Evolutionary conservation across 2,797 vertebrate species (phyloP).

Genomic region (Manis crassicaudata): DNA sequence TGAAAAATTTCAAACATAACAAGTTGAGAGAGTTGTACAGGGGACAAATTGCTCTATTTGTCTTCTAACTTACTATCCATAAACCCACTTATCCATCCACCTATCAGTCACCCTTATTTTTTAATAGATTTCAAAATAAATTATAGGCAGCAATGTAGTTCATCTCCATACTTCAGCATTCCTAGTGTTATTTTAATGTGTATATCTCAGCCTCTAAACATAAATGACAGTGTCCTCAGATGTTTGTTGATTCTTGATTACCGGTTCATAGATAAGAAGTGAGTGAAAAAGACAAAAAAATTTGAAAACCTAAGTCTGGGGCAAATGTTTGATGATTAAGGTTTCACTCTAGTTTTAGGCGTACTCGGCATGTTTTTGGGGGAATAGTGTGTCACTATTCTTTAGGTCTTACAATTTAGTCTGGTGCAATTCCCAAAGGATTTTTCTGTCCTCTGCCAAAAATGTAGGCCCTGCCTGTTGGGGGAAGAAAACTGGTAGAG

Average conservation of each 20-base stretch:
- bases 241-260: not conserved
- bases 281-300: not conserved
- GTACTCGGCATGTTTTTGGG: not conserved
- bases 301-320: not conserved
- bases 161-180: not conserved
- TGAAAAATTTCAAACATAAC: conserved; percentile 10
- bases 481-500: not conserved
- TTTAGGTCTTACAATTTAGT: not conserved
- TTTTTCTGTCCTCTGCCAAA: not conserved
- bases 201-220: conserved; percentile 14
- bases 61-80: not conserved
- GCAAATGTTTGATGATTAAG: not conserved
- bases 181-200: not conserved
- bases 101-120: not conserved
- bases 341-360: not conserved
- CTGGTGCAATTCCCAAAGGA: not conserved
- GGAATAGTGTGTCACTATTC: not conserved
- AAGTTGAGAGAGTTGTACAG: not conserved
- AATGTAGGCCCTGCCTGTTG: not conserved
- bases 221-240: not conserved
- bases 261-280: not conserved
- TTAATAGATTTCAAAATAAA: not conserved
- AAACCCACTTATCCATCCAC: not conserved
- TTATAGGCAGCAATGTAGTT: not conserved
- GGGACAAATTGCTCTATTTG: not conserved